These are phyloP conservation scores for Oenanthe oenanthe DNA, from an alignment of 2,113 vertebrate species.

Conservation along the genomic window DNA sequence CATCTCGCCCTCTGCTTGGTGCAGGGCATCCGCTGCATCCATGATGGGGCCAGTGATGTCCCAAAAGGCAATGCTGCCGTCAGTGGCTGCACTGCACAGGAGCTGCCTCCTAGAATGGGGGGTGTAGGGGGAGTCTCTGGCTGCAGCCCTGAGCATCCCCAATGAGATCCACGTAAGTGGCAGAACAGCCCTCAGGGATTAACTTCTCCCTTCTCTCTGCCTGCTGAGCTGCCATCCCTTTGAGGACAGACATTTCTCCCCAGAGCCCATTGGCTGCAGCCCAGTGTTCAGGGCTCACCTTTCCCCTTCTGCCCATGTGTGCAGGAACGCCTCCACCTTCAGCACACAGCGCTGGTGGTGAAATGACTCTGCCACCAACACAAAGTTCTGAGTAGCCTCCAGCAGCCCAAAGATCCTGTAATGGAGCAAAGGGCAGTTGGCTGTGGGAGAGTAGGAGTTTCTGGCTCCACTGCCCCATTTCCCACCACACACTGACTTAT, in stretches of 20 bases:
- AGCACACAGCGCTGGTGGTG: constrained; percentile 93
- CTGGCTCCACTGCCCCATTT: neutral
- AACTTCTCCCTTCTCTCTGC: neutral
- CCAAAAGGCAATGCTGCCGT: constrained; percentile 89
- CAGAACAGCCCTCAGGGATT: fast-evolving
- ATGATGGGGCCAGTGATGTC: constrained; percentile 75
- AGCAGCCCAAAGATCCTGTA: constrained; percentile 85
- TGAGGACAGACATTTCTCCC: fast-evolving
- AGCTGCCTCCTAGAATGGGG: constrained; percentile 75
- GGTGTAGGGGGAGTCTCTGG: neutral
- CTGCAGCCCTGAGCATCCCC: neutral
- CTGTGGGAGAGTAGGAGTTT: neutral
- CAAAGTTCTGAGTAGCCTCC: constrained; percentile 74
- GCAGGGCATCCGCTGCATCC: fast-evolving
- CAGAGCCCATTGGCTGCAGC: fast-evolving
- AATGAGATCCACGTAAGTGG: fast-evolving
- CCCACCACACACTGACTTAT: fast-evolving
- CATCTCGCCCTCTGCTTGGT: neutral
- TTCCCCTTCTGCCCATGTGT: constrained; percentile 34
- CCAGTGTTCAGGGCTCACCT: constrained; percentile 69
- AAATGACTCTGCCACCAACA: constrained; percentile 87
- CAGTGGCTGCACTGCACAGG: constrained; percentile 90
- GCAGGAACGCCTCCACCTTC: constrained; percentile 80
- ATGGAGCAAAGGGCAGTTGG: neutral
- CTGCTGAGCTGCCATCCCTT: neutral